Evolutionary conservation across 1,140 invertebrate genomes (phyloP), one percentile per base, ranked within the genome.

Genomic region (Eupristina koningsbergeri): DNA sequence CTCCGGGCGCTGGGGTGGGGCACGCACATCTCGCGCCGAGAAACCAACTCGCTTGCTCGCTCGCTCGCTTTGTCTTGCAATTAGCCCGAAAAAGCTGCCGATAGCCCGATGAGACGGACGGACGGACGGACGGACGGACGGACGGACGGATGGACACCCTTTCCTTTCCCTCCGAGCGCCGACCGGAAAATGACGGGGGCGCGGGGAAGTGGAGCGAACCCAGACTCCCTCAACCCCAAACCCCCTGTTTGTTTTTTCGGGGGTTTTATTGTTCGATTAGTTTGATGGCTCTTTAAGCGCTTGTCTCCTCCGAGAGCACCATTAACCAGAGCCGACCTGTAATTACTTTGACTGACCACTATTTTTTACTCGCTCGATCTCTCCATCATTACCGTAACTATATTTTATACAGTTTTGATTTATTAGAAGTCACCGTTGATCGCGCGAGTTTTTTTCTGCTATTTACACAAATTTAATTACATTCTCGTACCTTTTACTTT

Each of bases 61-160:
- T 0, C 26, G 41, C 58, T 78, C n/a, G 39, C 76, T 77, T 39
- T 41, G 26, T 61, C 58, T 58, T 73, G 31, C 73, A 73, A 81
- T 81, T 73, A 41, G 75, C 64, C 67, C 63, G 26, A 74, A 34
- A 26, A 58, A 53, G 13, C 47, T 7, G 47, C 9, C 9, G 47
- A 50, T 50, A 9, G 13, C n/a, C n/a, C n/a, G n/a, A n/a, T n/a
- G n/a, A n/a, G 41, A 74, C 31, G 19, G 79, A 71, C 7, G 29
- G 79, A 81, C 19, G 31, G 6, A 41, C 34, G 39, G 41, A 74
- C 31, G 19, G 79, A 71, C 7, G 29, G 79, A 81, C 19, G 31
- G 6, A 41, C 34, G 22, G 41, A 47, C 45, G 22, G 13, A 11
- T 39, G 39, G 17, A 39, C 39, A 69, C 19, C 31, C 34, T 2